Evolutionary conservation across 2,888 invertebrate species (phyloP).

Genomic region (Atrina japonica): DNA sequence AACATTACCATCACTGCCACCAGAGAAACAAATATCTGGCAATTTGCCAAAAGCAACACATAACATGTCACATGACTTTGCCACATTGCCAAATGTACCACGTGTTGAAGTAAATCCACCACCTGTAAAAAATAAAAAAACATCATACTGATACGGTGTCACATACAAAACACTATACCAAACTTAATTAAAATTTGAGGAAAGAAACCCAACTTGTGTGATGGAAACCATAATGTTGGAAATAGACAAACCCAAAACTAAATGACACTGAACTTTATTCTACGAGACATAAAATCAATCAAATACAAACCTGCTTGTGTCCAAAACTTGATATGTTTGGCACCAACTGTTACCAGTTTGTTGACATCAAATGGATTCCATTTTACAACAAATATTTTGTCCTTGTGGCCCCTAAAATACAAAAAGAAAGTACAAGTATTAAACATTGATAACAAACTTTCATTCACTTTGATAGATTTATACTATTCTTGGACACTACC

Average conservation of each 20-base stretch:
- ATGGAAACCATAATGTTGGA: too few relatives aligned
- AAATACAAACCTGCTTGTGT: constrained; percentile 76
- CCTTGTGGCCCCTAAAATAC: constrained; percentile 80
- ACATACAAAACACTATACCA: background rate
- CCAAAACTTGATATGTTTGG: constrained; percentile 82
- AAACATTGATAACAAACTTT: background rate
- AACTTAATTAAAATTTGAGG: too few relatives aligned
- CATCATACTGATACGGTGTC: background rate
- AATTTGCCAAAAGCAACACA: constrained; percentile 79
- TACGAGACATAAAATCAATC: background rate
- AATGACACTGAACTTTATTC: too few relatives aligned
- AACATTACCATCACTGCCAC: constrained; percentile 80
- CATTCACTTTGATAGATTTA: too few relatives aligned
- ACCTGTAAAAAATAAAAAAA: constrained; percentile 59
- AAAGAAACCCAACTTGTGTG: too few relatives aligned
- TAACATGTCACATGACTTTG: constrained; percentile 80
- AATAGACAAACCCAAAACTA: too few relatives aligned
- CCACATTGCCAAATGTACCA: constrained; percentile 80
- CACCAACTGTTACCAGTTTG: constrained; percentile 80
- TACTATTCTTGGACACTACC: too few relatives aligned
- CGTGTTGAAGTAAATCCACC: constrained; percentile 81
- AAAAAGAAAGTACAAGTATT: too few relatives aligned
- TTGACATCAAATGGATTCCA: constrained; percentile 80
- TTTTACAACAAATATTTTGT: constrained; percentile 81
- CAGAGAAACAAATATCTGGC: constrained; percentile 78